Evolutionary conservation across 2,113 vertebrate species (phyloP), one percentile per base, ranked within the genome.

Genomic region (Brachionichthys hirsutus): DNA sequence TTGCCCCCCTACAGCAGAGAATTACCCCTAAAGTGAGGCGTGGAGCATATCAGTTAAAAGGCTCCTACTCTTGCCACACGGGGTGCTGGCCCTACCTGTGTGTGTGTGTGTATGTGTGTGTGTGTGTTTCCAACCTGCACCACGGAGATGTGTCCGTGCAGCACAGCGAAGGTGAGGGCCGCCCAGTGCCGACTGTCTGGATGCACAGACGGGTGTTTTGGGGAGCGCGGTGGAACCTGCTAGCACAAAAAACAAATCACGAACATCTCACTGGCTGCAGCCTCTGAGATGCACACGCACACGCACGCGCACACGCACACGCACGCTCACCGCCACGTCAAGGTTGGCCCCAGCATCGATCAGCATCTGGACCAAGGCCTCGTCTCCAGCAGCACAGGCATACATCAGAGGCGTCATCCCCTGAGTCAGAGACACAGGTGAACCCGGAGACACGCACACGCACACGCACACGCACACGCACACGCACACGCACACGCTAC

Each of bases 391-490:
- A 38, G 95, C 94, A 34, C 97, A 98, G 78, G 97, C 96, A 0
- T 98, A 98, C 97, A 98, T 99, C 24, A 99, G 90, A 0, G 97
- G 96, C 3, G 97, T 98, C 95, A 98, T 94, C 10, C 97, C 83
- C 97, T 99, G 89, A 2, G 64, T 12, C 58, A 62, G 62, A 58
- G 19, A 58, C 24, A 67, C 9, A 38, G 34, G 40, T 51, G 11
- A 44, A 59, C n/a, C n/a, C n/a, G n/a, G n/a, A n/a, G n/a, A 46
- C 34, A 59, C 18, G 62, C 34, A 43, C 14, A 68, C 6, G 24
- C 4, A 38, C 8, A 11, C 1, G 1, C 36, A 38, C 36, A 6
- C 6, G 9, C 12, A 38, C 36, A 38, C 3, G n/a, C n/a, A 12
- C 9, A 38, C 12, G 8, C 36, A 38, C 12, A 12, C 12, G 9